Percentiles rank a stretch among this genome's conserved stretches.
These are phyloP conservation scores for Rhinophrynus dorsalis DNA, from an alignment of 2,797 vertebrate genomes.

Conservation along the genomic window DNA sequence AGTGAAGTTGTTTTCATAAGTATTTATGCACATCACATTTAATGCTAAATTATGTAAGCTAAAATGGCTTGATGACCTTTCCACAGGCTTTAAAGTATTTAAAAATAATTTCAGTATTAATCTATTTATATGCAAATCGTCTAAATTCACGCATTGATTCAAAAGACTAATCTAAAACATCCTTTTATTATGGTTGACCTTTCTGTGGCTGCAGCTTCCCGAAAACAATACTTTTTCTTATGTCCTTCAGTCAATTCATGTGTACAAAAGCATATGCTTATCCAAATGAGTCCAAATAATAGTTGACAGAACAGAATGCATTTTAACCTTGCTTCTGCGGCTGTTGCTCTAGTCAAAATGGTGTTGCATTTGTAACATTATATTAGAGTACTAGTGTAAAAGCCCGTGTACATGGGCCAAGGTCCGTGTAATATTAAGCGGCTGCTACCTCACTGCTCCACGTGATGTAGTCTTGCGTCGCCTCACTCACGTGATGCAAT, in stretches of 20 bases:
- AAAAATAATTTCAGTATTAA: slow-evolving; percentile 74
- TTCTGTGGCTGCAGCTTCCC: slow-evolving; percentile 68
- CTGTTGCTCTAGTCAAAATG: no score
- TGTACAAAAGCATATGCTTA: neutral
- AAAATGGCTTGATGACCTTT: slow-evolving; percentile 72
- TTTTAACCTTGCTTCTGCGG: no score
- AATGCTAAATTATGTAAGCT: slow-evolving; percentile 64
- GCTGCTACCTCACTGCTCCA: no score
- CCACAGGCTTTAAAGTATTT: slow-evolving; percentile 70
- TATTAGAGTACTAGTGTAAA: no score
- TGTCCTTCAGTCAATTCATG: neutral
- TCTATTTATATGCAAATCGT: slow-evolving; percentile 80
- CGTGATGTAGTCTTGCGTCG: no score
- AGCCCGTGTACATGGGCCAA: no score
- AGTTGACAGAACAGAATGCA: no score
- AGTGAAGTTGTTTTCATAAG: slow-evolving; percentile 21
- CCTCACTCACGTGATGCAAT: no score
- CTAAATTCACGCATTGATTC: slow-evolving; percentile 79
- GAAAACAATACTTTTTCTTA: neutral
- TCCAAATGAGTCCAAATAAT: no score
- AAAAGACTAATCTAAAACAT: slow-evolving; percentile 73
- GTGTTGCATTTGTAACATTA: no score
- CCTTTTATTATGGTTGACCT: slow-evolving; percentile 70
- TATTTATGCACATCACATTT: slow-evolving; percentile 28
- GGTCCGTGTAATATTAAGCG: no score